Evolutionary conservation across 2,888 invertebrate species (phyloP).

Genomic region (Acanthosepion lycidas): DNA sequence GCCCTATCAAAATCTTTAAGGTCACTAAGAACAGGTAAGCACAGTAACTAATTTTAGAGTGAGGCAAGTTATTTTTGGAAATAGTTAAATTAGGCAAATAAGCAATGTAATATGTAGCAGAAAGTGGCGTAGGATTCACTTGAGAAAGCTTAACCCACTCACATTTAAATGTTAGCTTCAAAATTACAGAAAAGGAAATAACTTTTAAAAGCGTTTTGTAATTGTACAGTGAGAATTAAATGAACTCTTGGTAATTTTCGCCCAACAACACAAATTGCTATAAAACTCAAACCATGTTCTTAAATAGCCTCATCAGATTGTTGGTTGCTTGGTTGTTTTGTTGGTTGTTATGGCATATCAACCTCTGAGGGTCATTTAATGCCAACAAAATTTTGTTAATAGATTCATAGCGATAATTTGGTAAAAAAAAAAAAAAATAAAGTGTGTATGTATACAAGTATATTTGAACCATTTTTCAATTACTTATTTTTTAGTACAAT

Average conservation of each 20-base stretch:
- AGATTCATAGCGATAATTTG: too few relatives aligned
- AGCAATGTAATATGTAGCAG: neutral
- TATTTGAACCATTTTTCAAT: too few relatives aligned
- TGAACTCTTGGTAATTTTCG: neutral
- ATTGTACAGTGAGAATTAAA: neutral
- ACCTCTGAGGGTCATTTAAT: too few relatives aligned
- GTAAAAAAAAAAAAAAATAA: too few relatives aligned
- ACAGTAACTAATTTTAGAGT: neutral
- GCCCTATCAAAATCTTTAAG: neutral
- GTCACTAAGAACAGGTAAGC: constrained; percentile 1
- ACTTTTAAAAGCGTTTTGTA: neutral
- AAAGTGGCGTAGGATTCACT: neutral
- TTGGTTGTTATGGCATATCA: too few relatives aligned
- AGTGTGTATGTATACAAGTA: too few relatives aligned
- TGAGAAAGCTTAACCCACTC: neutral
- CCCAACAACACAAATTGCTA: too few relatives aligned
- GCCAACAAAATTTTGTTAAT: too few relatives aligned
- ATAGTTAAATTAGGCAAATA: neutral
- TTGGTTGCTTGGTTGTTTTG: too few relatives aligned
- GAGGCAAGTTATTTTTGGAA: neutral
- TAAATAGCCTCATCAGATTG: too few relatives aligned
- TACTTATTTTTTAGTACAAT: too few relatives aligned
- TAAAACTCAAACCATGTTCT: too few relatives aligned
- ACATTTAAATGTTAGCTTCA: neutral
- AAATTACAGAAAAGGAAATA: neutral